Conservation (phyloP, 2,113 vertebrate genomes). For the Otus sunia region DNA sequence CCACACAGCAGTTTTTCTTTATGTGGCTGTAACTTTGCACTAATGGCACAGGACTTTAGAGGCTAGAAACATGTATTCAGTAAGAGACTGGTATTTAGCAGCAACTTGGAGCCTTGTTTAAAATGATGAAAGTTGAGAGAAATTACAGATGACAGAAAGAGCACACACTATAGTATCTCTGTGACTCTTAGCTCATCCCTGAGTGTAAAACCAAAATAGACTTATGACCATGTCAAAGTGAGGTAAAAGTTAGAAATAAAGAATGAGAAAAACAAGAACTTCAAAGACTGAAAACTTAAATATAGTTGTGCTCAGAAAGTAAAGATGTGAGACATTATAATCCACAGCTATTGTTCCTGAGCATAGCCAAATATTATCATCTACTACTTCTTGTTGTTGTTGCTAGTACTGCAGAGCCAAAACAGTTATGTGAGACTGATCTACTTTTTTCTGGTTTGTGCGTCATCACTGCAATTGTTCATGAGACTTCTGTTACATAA, state of each 20-base stretch:
- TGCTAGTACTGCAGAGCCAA: neutral
- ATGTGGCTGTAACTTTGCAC: neutral
- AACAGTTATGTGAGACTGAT: neutral
- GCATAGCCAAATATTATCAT: neutral
- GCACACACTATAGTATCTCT: neutral
- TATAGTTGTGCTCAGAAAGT: neutral
- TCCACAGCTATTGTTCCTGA: neutral
- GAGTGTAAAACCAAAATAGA: conserved; percentile 19
- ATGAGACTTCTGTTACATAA: conserved; percentile 23
- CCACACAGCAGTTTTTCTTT: neutral
- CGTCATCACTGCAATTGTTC: neutral
- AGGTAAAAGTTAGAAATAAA: neutral
- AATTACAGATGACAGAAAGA: conserved; percentile 49
- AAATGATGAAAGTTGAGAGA: conserved; percentile 33
- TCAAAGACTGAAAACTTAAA: neutral
- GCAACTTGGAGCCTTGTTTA: neutral
- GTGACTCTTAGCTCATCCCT: neutral
- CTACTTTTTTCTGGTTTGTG: neutral
- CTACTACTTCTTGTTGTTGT: neutral
- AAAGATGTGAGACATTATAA: neutral
- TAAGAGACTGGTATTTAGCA: neutral
- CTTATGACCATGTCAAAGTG: neutral
- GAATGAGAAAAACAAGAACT: neutral
- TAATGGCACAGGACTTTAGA: neutral
- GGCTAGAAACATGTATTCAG: neutral